These are phyloP conservation scores for Ceratosolen solmsi DNA, from an alignment of 1,140 invertebrate species.

Conservation along the genomic window DNA sequence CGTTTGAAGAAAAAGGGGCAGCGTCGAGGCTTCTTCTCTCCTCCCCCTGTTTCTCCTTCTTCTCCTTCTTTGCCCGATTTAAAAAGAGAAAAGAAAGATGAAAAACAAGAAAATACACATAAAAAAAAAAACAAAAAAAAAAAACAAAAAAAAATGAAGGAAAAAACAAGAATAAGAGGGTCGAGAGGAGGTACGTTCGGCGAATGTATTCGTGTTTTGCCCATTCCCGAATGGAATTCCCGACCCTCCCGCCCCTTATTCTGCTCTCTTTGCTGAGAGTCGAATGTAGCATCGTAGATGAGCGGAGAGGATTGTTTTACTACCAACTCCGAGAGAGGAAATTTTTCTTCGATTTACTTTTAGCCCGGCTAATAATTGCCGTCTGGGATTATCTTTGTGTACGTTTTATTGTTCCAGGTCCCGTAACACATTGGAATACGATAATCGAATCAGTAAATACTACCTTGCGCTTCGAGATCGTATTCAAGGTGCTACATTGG, in stretches of 20 bases:
- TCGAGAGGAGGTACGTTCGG: slow-evolving; percentile 2
- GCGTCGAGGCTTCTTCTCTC: neutral
- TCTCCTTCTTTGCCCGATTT: neutral
- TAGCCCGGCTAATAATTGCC: too few species aligned
- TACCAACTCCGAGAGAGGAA: neutral
- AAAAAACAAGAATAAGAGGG: neutral
- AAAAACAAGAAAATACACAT: too few species aligned
- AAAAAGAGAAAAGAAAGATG: neutral
- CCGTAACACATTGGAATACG: too few species aligned
- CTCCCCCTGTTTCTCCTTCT: slow-evolving; percentile 8
- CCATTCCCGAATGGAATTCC: neutral
- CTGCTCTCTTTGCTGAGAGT: neutral
- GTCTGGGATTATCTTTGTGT: too few species aligned
- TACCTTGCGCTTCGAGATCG: too few species aligned
- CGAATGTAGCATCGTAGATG: neutral
- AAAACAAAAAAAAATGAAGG: neutral
- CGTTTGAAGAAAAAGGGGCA: slow-evolving; percentile 30
- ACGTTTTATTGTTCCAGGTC: too few species aligned
- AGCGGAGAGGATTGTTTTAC: slow-evolving; percentile 11
- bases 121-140: neutral
- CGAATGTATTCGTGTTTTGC: slow-evolving; percentile 23
- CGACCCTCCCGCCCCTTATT: neutral
- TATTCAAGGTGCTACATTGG: too few species aligned
- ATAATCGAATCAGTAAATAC: too few species aligned
- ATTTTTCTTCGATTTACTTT: neutral